phyloP scores from a whole-genome alignment of 2,888 invertebrate species.

The Serrognathus titanus region DNA sequence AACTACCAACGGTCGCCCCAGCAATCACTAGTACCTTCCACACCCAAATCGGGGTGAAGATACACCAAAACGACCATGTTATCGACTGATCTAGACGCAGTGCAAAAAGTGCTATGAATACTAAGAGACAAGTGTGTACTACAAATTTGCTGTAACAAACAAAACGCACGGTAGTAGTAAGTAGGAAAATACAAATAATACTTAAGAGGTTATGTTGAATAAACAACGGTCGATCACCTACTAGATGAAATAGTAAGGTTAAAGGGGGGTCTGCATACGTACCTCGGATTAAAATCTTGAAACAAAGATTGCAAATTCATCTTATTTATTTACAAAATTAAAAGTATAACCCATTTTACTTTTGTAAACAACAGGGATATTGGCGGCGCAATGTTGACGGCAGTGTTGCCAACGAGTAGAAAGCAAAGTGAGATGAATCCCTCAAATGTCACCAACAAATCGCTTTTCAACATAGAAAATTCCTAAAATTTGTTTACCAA shows the following conservation, averaged over 20 bases:
- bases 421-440: neutral
- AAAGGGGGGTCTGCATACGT: slow-evolving; percentile 25
- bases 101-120: slow-evolving; percentile 88
- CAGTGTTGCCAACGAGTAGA: neutral
- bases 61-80: slow-evolving; percentile 93
- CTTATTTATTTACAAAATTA: slow-evolving; percentile 34
- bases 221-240: neutral
- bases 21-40: slow-evolving; percentile 92
- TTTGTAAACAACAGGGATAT: neutral
- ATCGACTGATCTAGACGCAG: slow-evolving; percentile 84
- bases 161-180: slow-evolving; percentile 25
- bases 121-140: slow-evolving; percentile 87
- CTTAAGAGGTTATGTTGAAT: neutral
- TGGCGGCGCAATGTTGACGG: neutral
- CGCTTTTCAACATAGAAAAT: neutral
- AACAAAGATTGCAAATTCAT: slow-evolving; percentile 89
- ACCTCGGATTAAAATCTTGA: slow-evolving; percentile 92
- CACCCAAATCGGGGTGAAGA: slow-evolving; percentile 95
- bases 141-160: slow-evolving; percentile 88
- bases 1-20: slow-evolving; percentile 89
- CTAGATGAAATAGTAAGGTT: neutral
- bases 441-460: neutral
- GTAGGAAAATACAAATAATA: slow-evolving; percentile 3
- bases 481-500: no score
- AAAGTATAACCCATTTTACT: slow-evolving; percentile 12